Conservation (phyloP, 2,797 vertebrate genomes). For the Protosalanx chinensis region DNA sequence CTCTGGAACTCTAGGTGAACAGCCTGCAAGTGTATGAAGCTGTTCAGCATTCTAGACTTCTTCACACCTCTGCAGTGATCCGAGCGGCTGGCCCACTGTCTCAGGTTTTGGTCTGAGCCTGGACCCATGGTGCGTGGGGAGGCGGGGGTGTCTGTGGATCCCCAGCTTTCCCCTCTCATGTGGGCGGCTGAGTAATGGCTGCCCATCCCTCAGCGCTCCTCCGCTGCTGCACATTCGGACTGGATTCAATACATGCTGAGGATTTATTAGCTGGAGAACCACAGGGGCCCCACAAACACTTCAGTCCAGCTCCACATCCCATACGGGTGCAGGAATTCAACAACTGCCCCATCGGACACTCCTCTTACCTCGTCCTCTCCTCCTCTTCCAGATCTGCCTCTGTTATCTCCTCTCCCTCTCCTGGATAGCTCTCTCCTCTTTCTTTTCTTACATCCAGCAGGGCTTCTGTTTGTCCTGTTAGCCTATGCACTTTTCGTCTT, state of each 20-base stretch:
- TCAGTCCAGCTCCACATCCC: constrained; percentile 57
- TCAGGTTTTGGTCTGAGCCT: constrained; percentile 16
- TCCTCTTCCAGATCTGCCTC: constrained; percentile 17
- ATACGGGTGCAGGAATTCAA: constrained; percentile 54
- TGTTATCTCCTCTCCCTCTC: constrained; percentile 8
- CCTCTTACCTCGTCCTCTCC: constrained; percentile 17
- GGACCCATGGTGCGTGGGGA: constrained; percentile 22
- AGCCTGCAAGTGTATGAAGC: constrained; percentile 23
- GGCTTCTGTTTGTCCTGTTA: constrained; percentile 16
- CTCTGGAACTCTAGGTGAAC: neutral
- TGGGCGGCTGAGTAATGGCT: constrained; percentile 70
- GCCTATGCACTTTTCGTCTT: constrained; percentile 1
- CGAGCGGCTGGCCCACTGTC: constrained; percentile 32
- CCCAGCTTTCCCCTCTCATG: constrained; percentile 62
- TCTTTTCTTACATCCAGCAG: neutral
- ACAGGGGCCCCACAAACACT: constrained; percentile 74
- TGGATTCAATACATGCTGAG: constrained; percentile 72
- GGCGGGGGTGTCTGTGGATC: constrained; percentile 32
- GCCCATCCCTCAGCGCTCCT: constrained; percentile 67
- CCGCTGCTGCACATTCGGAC: constrained; percentile 69
- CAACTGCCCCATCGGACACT: constrained; percentile 43
- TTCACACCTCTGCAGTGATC: constrained; percentile 56
- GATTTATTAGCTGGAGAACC: constrained; percentile 78
- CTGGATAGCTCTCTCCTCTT: neutral
- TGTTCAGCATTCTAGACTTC: constrained; percentile 37